Conservation (phyloP, 1,140 invertebrate species). For the Meloidogyne chitwoodi region DNA sequence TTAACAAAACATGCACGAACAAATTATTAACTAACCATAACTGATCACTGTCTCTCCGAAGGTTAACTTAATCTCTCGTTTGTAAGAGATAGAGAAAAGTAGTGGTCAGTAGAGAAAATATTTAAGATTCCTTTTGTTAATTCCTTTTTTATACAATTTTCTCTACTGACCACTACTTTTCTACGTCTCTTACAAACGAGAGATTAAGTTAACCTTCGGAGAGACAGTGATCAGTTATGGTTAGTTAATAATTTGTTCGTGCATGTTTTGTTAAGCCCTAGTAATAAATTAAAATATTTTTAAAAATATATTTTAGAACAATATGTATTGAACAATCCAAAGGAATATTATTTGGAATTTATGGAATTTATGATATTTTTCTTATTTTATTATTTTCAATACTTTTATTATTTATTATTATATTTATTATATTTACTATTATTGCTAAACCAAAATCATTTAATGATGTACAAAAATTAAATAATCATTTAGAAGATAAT, state of each 20-base stretch:
- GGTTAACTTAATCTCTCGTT: too few relatives aligned
- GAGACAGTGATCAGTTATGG: too few relatives aligned
- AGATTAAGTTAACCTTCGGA: too few relatives aligned
- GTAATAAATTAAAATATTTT: too few relatives aligned
- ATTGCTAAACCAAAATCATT: not conserved
- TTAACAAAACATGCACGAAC: not conserved
- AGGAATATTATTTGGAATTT: conserved; percentile 28
- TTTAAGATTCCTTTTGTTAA: not conserved
- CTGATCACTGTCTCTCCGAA: not conserved
- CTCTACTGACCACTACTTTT: too few relatives aligned
- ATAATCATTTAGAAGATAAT: not conserved
- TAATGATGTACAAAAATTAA: not conserved
- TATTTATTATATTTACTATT: conserved; percentile 2
- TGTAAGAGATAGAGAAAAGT: too few relatives aligned
- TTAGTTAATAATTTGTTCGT: too few relatives aligned
- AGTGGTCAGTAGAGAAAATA: too few relatives aligned
- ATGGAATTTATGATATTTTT: conserved; percentile 3
- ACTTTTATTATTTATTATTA: conserved; percentile 19
- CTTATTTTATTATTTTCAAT: not conserved
- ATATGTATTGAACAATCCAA: conserved; percentile 22
- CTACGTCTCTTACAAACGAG: too few relatives aligned
- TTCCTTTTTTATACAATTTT: not conserved
- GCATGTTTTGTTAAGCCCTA: too few relatives aligned
- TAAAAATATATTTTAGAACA: conserved; percentile 16
- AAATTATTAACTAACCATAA: not conserved